A percentile compares a stretch with the other conserved stretches of the same genome.
These are phyloP conservation scores for Pipistrellus kuhlii DNA, from an alignment of 2,797 vertebrate species.

Conservation along the genomic window DNA sequence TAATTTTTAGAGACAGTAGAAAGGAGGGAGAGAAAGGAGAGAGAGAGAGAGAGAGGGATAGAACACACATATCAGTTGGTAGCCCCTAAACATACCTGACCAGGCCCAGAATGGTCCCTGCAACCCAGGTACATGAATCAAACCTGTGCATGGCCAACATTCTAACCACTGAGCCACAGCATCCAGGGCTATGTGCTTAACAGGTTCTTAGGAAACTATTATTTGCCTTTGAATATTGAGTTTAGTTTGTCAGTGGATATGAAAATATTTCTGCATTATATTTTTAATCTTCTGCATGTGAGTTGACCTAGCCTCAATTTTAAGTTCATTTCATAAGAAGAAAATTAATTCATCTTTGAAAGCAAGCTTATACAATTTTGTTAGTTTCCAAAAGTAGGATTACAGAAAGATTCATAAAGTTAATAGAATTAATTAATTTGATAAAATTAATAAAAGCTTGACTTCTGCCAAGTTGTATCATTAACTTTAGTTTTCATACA, in stretches of 20 bases:
- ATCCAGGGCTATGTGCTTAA: background rate
- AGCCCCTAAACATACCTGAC: too few species aligned
- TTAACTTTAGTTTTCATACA: background rate
- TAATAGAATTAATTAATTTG: background rate
- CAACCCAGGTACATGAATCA: too few species aligned
- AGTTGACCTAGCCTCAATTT: background rate
- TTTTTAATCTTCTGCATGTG: conserved; percentile 21
- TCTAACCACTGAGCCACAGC: too few species aligned
- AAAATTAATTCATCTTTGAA: conserved; percentile 61
- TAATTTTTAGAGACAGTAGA: too few species aligned
- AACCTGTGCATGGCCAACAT: too few species aligned
- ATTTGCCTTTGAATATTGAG: conserved; percentile 47
- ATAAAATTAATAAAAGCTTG: background rate
- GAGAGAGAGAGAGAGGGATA: too few species aligned
- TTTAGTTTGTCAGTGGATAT: background rate
- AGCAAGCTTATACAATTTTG: conserved; percentile 3
- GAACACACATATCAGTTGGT: too few species aligned
- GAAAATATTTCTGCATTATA: conserved; percentile 31
- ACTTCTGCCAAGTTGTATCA: background rate
- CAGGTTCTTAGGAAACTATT: conserved; percentile 32
- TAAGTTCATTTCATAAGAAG: conserved; percentile 40
- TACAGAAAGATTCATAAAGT: background rate
- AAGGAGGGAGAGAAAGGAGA: too few species aligned
- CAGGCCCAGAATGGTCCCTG: too few species aligned
- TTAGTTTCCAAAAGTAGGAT: conserved; percentile 13